phyloP scores from a whole-genome alignment of 53 echinoderm and acorn worm genomes.

The Mesocentrotus franciscanus region DNA sequence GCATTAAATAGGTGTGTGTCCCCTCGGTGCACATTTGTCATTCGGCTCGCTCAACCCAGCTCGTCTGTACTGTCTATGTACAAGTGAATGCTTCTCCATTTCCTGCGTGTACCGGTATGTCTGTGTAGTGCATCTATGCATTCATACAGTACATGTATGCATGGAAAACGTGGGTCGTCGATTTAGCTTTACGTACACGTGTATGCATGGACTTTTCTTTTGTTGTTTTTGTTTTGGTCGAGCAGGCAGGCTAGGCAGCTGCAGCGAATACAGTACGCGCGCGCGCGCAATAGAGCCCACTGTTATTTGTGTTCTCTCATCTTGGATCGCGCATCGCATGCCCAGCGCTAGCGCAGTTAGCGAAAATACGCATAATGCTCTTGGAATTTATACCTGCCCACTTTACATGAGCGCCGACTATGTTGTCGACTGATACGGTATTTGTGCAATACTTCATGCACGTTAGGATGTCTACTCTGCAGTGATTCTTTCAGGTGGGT shows the following conservation, averaged over 20 bases:
- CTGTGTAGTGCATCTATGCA: background rate
- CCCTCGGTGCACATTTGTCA: slow-evolving; percentile 53
- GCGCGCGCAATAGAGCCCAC: background rate
- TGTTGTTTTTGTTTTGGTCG: background rate
- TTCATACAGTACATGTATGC: background rate
- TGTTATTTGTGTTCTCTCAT: too few species aligned
- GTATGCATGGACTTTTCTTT: background rate
- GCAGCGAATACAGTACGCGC: background rate
- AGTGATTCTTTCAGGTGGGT: too few species aligned
- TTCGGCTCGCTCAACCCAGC: background rate
- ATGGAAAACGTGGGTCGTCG: slow-evolving; percentile 32
- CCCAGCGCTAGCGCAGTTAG: too few species aligned
- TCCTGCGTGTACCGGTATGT: slow-evolving; percentile 55
- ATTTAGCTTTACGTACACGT: background rate
- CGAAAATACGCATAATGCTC: too few species aligned
- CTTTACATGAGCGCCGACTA: too few species aligned
- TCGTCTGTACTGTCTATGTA: background rate
- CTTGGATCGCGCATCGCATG: too few species aligned
- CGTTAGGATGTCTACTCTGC: too few species aligned
- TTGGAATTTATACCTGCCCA: too few species aligned
- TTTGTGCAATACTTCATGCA: too few species aligned
- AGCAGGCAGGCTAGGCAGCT: background rate
- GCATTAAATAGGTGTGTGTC: background rate
- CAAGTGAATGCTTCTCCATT: slow-evolving; percentile 1
- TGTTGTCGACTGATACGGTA: too few species aligned